Conservation (phyloP, 2,888 invertebrate species). For the Heliconius charithonia region DNA sequence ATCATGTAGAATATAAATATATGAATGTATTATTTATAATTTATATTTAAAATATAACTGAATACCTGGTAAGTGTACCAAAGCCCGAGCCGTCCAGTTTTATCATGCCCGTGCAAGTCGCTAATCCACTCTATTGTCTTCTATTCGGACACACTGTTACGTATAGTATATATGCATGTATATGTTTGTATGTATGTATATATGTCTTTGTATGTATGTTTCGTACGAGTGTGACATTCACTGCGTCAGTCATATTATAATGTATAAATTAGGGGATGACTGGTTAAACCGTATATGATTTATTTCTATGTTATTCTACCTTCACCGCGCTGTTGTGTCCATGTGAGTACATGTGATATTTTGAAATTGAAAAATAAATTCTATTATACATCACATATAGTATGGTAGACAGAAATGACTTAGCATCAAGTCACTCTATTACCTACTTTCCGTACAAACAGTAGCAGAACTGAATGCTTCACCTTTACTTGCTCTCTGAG, state of each 20-base stretch:
- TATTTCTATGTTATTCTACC: not conserved
- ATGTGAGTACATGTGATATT: no score
- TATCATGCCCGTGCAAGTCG: slow-evolving; percentile 39
- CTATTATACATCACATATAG: no score
- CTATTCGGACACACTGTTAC: not conserved
- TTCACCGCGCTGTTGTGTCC: not conserved
- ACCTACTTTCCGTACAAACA: no score
- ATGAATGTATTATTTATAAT: not conserved
- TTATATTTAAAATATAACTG: slow-evolving; percentile 6
- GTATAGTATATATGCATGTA: not conserved
- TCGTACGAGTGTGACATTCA: not conserved
- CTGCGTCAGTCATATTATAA: slow-evolving; percentile 8
- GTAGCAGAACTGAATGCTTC: no score
- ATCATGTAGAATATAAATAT: not conserved
- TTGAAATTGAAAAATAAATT: no score
- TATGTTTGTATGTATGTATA: not conserved
- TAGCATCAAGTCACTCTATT: no score
- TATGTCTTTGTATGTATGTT: not conserved
- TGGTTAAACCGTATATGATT: slow-evolving; percentile 6
- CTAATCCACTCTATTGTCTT: slow-evolving; percentile 40
- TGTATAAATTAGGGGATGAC: slow-evolving; percentile 18
- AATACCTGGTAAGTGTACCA: slow-evolving; percentile 8
- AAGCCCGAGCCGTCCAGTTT: slow-evolving; percentile 36
- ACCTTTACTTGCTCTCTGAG: no score
- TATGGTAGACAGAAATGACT: no score